These are phyloP conservation scores for Peucedramus taeniatus DNA, from an alignment of 2,113 vertebrate genomes.

Conservation along the genomic window DNA sequence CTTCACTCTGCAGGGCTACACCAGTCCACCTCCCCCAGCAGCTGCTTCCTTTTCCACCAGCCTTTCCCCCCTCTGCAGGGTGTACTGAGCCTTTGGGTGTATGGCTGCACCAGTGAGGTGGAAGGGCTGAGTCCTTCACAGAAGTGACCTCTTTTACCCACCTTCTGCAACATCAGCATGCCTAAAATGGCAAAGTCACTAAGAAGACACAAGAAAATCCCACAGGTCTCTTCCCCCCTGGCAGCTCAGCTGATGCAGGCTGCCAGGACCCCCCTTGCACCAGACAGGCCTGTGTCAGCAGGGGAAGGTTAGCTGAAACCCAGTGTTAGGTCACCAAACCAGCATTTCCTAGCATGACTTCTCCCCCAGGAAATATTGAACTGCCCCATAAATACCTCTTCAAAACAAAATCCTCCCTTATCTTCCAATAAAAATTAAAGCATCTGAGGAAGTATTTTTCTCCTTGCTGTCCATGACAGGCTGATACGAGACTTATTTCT, in stretches of 20 bases:
- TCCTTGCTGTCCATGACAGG: not conserved
- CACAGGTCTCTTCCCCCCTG: not conserved
- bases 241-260: not conserved
- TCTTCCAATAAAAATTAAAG: not conserved
- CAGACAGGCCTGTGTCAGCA: accelerated
- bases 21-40: not conserved
- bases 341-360: not conserved
- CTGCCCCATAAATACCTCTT: not conserved
- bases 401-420: not conserved
- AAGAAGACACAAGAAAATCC: not conserved
- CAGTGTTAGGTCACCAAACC: not conserved
- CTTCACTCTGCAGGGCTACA: not conserved
- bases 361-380: not conserved
- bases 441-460: not conserved
- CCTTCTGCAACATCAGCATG: not conserved
- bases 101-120: not conserved
- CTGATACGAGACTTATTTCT: not conserved
- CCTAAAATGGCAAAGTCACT: not conserved
- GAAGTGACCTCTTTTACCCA: not conserved
- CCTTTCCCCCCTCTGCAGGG: not conserved
- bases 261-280: not conserved
- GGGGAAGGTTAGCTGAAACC: not conserved
- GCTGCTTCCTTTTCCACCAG: not conserved
- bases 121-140: not conserved
- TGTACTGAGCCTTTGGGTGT: not conserved